Evolutionary conservation across 2,888 invertebrate genomes (phyloP), one percentile per base, ranked within the genome.

Genomic region (Cheilosia variabilis): DNA sequence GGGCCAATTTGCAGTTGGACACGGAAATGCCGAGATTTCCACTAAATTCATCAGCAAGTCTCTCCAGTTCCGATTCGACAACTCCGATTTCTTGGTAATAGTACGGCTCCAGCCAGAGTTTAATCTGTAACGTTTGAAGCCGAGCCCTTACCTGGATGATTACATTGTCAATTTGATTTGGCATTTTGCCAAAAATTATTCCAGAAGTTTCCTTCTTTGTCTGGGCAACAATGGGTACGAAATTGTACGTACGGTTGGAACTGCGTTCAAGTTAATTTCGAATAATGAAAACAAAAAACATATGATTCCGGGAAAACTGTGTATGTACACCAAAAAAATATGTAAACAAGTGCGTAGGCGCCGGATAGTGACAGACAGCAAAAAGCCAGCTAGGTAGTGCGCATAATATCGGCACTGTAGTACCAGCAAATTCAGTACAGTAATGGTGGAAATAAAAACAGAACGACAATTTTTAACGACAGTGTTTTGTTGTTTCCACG

Each of bases 21-120:
- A 90, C 88, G 0, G 94, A 92, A 2, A 95, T 89, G 1, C 93
- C 93, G 0, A 96, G 90, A 1, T 92, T 92, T n/a, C 90, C 88
- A 9, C 94, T 92, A 88, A 95, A 95, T 77, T 93, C 93, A 15
- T 91, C 89, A 0, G 95, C 94, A n/a, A 97, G 91, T 45, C 93
- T 94, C 96, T 92, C 91, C 47, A 92, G 87, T 71, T 92, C 90
- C 0, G 88, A 87, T 50, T 93, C 93, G 52, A 93, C 93, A 68
- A 93, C 88, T 2, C 93, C 94, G 45, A 92, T 89, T 27, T 92
- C 93, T 19, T 94, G 93, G 34, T 91, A 90, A 62, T 94, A 94
- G 90, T 95, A 97, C 0, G 97, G 97, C 17, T 94, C 93, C 88
- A 95, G 93, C 97, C 97, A 97, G 78, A 97, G 91, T 90, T 96